Conservation (phyloP, 2,113 vertebrate species). For the Amphilophus citrinellus region DNA sequence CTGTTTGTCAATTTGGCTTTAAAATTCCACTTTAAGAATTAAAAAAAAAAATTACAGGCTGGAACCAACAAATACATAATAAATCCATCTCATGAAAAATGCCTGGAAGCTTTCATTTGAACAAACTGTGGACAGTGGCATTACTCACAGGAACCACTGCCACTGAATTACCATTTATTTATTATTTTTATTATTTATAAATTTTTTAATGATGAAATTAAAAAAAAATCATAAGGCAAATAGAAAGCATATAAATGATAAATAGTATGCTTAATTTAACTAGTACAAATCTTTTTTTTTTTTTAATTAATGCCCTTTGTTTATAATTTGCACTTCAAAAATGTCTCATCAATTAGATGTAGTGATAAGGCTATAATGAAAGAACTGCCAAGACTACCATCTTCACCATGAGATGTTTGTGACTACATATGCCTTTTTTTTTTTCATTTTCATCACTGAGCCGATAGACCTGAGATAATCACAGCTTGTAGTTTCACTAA, state of each 20-base stretch:
- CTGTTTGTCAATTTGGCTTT: conserved; percentile 75
- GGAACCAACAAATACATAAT: conserved; percentile 67
- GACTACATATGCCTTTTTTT: neutral
- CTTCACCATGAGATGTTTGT: neutral
- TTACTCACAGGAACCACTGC: conserved; percentile 64
- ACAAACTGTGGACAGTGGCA: conserved; percentile 62
- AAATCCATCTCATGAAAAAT: conserved; percentile 78
- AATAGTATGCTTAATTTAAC: neutral
- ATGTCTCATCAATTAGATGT: neutral
- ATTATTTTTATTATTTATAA: neutral
- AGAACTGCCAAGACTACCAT: neutral
- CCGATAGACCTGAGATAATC: neutral
- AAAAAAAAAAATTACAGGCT: conserved; percentile 37
- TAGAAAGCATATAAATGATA: neutral
- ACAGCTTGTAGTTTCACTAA: neutral
- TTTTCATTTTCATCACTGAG: neutral
- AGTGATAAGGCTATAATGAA: neutral
- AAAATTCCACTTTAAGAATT: conserved; percentile 68
- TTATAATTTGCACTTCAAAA: neutral
- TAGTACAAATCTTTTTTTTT: neutral
- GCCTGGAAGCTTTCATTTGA: conserved; percentile 72
- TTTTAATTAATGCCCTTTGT: neutral
- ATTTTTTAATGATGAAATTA: neutral
- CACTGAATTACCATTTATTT: conserved; percentile 36
- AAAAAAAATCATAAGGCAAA: neutral